A percentile compares a stretch with the other conserved stretches of the same genome.
phyloP scores from a whole-genome alignment of 2,113 vertebrate genomes.

The Orycteropus afer region DNA sequence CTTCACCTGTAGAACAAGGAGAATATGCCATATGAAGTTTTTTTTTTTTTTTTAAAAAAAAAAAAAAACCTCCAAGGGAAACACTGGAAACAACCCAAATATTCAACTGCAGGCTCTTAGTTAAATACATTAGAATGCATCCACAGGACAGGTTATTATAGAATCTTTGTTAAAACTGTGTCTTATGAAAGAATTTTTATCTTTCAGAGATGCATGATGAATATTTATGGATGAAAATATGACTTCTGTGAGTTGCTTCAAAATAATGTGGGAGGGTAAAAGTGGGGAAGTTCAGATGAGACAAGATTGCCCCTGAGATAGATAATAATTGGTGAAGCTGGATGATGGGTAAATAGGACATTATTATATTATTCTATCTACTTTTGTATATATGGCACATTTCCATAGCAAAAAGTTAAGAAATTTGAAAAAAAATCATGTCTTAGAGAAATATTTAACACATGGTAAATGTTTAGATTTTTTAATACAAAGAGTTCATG shows the following conservation, averaged over 20 bases:
- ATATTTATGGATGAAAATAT: neutral
- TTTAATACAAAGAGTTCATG: neutral
- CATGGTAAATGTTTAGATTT: slow-evolving; percentile 1
- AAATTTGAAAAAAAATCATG: neutral
- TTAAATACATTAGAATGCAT: neutral
- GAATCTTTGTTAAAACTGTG: neutral
- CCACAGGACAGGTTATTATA: neutral
- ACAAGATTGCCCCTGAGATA: neutral
- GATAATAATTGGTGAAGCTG: neutral
- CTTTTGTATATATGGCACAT: neutral
- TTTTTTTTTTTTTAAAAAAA: no score
- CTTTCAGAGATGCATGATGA: neutral
- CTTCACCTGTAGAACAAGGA: slow-evolving; percentile 75
- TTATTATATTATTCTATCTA: neutral
- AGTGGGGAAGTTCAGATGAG: neutral
- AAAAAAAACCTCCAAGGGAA: neutral
- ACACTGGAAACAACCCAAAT: neutral
- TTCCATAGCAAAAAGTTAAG: neutral
- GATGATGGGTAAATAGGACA: neutral
- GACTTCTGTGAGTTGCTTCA: neutral
- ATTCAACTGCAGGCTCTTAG: neutral
- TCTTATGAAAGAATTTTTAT: neutral
- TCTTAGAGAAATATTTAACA: neutral
- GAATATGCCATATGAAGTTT: slow-evolving; percentile 50
- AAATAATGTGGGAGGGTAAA: neutral